Evolutionary conservation across 1,140 invertebrate species (phyloP), one percentile per base, ranked within the genome.

Genomic region (Saxidomus purpurata): DNA sequence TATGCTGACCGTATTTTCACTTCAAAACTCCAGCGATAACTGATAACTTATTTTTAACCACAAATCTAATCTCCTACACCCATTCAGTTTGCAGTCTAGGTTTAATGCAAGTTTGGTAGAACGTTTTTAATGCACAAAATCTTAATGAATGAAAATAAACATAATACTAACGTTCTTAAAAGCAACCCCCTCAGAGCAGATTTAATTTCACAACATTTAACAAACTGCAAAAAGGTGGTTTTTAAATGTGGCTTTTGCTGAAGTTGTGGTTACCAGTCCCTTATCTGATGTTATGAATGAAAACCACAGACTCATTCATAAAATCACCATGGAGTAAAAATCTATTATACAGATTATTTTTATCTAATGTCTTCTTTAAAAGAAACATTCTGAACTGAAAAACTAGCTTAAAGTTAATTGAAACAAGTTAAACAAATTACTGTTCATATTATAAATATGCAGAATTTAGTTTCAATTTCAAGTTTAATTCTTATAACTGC

Each of bases 231-330:
- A 28, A n/a, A 9, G 25, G 59, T 28, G 59, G 28, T 63, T 63
- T 63, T 63, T 28, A 63, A n/a, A 11, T 1, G 15, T 15, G 43
- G 4, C 43, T 43, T 63, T 28, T 28, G 59, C 8, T 28, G 25
- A 63, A 8, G 25, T 28, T 63, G 59, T 28, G 59, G 59, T 63
- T 63, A 28, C n/a, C 52, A 28, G n/a, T 15, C 59, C 25, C 59
- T 63, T 63, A 63, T 63, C 59, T 63, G 59, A 63, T 63, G 38
- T 19, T 49, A 74, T 74, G 40, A 49, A 76, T 49, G 71, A 36
- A 76, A 76, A 76, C 38, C 40, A 25, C 25, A 76, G 59, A 13
- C 49, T 76, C 71, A 76, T 76, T 76, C 71, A 76, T 76, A 76
- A 76, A 76, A 76, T 25, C 38, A 31, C 43, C 4, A 43, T 43